Evolutionary conservation across 2,113 vertebrate species (phyloP), one percentile per base, ranked within the genome.

Genomic region (Ifrita kowaldi): DNA sequence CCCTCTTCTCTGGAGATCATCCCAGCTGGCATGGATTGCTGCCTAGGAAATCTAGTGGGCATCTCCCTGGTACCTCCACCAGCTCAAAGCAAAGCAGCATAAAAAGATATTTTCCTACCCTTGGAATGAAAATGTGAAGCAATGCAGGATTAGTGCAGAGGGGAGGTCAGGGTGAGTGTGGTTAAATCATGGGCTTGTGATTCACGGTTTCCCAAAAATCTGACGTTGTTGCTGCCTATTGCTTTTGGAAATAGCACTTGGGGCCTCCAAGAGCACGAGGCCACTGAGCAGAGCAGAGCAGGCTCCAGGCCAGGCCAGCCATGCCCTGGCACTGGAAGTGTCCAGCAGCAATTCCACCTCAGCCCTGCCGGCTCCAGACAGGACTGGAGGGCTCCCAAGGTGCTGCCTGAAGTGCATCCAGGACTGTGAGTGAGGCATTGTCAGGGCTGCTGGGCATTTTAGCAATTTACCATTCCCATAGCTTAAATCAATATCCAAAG

Each of bases 171-270:
- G 13, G 67, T 55, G 88, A 85, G 39, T 73, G 91, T 59, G 83
- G 75, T 42, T 79, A 81, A 90, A 71, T 87, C 75, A 71, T 6
- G 35, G 78, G 52, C 9, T 35, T 4, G 4, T 95, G 96, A 96
- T 74, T 96, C 94, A 93, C 13, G 56, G 27, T 70, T 94, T 96
- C 93, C 90, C 82, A 2, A 93, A 90, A 65, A 67, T 33, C 57
- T 71, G 18, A 4, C 5, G 6, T 59, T 77, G 70, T 7, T 73
- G 46, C 76, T 93, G 84, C 53, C 76, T 62, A 1, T 65, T 91
- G 74, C 90, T 87, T 81, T 57, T 96, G 52, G 74, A 84, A 93
- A 32, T 1, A 49, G 67, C 11, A 7, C 24, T 24, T 9, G 46
- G 56, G 27, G 64, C 30, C 49, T 57, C 59, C 23, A 17, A 33